These are phyloP conservation scores for Sebastes matsubarae DNA, from an alignment of 2,797 vertebrate genomes.

Conservation along the genomic window DNA sequence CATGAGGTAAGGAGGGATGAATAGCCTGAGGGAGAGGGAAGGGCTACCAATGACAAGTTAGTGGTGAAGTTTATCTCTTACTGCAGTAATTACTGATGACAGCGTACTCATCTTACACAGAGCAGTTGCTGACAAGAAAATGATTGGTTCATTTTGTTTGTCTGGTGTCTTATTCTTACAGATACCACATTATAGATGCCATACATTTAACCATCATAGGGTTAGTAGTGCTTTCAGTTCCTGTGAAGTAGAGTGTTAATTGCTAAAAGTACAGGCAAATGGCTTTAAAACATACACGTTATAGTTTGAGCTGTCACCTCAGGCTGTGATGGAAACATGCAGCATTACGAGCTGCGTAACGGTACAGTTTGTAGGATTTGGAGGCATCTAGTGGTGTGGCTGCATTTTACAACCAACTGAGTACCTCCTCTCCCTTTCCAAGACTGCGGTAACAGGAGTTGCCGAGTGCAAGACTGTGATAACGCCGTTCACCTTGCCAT, in stretches of 20 bases:
- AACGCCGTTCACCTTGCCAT: too few relatives aligned
- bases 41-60: constrained; percentile 66
- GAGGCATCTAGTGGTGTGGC: too few relatives aligned
- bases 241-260: background rate
- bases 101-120: constrained; percentile 46
- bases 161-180: constrained; percentile 17
- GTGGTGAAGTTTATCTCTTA: constrained; percentile 47
- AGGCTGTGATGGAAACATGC: background rate
- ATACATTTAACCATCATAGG: background rate
- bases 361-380: too few relatives aligned
- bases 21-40: constrained; percentile 47
- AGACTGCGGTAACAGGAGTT: too few relatives aligned
- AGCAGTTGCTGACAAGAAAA: constrained; percentile 59
- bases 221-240: background rate
- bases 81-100: constrained; percentile 58
- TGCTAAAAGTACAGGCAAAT: background rate
- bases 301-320: background rate
- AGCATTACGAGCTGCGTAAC: constrained; percentile 3
- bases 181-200: background rate
- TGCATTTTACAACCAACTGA: too few relatives aligned
- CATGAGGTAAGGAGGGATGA: constrained; percentile 56
- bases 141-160: constrained; percentile 40
- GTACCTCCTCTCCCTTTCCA: too few relatives aligned
- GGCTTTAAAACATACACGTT: background rate
- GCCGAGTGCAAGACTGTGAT: too few relatives aligned